Conservation (phyloP, 1,140 invertebrate genomes). For the Laodelphax striatellus region DNA sequence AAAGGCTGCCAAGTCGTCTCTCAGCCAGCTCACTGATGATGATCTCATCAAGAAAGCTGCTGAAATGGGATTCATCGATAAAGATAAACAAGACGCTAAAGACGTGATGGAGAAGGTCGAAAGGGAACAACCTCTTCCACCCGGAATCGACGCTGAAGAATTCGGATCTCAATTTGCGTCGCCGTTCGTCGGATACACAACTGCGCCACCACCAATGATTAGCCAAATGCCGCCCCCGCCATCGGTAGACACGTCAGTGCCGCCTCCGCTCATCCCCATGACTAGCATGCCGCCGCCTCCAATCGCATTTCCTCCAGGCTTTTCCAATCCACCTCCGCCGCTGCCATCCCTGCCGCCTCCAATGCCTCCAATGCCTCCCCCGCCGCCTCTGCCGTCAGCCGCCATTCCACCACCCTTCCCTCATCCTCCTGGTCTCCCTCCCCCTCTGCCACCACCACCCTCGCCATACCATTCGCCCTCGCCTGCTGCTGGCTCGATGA, state of each 20-base stretch:
- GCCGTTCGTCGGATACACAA: neutral
- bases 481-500: too few relatives aligned
- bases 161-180: neutral
- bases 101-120: neutral
- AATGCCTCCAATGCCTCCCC: conserved; percentile 14
- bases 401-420: neutral
- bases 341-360: conserved; percentile 8
- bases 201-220: neutral
- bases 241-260: neutral
- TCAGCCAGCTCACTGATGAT: conserved; percentile 16
- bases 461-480: neutral
- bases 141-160: conserved; percentile 13
- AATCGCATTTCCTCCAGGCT: neutral
- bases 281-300: conserved; percentile 2
- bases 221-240: neutral
- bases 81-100: conserved; percentile 2
- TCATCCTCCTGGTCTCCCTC: conserved; percentile 3
- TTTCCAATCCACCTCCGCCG: neutral
- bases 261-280: neutral
- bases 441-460: conserved; percentile 9
- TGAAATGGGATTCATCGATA: conserved; percentile 18
- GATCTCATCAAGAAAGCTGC: conserved; percentile 20
- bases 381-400: conserved; percentile 4
- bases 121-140: conserved; percentile 3
- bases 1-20: neutral